Evolutionary conservation across 2,113 vertebrate genomes (phyloP).

Genomic region (Acrocephalus kingi): DNA sequence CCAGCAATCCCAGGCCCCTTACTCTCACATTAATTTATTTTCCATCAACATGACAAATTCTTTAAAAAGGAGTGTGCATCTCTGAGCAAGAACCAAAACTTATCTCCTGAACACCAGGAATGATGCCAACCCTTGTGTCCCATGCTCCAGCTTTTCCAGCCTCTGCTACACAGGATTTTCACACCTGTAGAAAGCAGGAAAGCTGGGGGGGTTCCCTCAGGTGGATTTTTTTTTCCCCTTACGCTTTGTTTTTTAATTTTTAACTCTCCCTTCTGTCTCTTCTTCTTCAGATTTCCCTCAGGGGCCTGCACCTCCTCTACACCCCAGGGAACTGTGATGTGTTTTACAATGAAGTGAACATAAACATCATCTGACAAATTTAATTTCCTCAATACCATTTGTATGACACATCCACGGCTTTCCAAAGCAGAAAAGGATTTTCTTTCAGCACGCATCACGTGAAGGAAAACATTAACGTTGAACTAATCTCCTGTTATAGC

Average conservation of each 20-base stretch:
- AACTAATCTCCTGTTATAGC: not conserved
- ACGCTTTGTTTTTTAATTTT: not conserved
- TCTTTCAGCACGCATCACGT: not conserved
- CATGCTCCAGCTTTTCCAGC: not conserved
- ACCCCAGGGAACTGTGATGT: not conserved
- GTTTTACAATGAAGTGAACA: not conserved
- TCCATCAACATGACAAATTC: not conserved
- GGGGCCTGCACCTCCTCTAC: not conserved
- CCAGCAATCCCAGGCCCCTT: not conserved
- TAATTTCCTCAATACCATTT: not conserved
- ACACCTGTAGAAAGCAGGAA: not conserved
- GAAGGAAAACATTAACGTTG: not conserved
- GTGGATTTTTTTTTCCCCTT: no score
- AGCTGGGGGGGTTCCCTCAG: fast-evolving
- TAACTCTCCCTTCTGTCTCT: not conserved
- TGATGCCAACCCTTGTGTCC: fast-evolving
- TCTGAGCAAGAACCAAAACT: not conserved
- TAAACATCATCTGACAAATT: not conserved
- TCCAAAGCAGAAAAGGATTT: not conserved
- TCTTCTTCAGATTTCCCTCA: not conserved
- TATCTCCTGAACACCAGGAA: not conserved
- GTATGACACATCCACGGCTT: not conserved
- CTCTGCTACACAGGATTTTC: not conserved
- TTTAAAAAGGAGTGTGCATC: not conserved
- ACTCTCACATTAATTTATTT: not conserved